Evolutionary conservation across 2,797 vertebrate genomes (phyloP).

Genomic region (Pangasius djambal): DNA sequence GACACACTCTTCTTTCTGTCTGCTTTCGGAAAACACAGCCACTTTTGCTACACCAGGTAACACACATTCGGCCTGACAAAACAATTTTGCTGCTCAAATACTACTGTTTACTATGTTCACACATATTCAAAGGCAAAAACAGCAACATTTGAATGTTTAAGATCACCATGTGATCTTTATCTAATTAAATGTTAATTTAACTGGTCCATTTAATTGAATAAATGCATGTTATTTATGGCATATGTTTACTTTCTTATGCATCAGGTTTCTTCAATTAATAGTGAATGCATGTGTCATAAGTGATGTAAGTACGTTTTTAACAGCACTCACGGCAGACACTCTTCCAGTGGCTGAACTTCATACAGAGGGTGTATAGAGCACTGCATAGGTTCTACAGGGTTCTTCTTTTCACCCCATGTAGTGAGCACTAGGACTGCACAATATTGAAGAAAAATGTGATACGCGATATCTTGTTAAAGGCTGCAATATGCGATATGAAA

Average conservation of each 20-base stretch:
- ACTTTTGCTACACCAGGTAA: neutral
- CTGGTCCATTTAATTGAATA: neutral
- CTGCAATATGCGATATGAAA: too few relatives aligned
- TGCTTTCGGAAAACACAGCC: constrained; percentile 8
- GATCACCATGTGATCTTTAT: neutral
- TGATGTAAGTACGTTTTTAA: too few relatives aligned
- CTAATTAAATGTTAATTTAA: neutral
- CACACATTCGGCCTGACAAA: neutral
- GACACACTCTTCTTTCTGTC: constrained; percentile 1
- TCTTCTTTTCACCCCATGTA: too few relatives aligned
- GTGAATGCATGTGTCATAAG: neutral
- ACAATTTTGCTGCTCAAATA: neutral
- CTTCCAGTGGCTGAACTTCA: too few relatives aligned
- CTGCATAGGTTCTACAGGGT: too few relatives aligned
- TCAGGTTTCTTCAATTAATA: neutral
- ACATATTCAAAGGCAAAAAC: too few relatives aligned
- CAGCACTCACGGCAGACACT: too few relatives aligned
- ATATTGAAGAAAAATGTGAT: too few relatives aligned
- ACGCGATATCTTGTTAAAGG: too few relatives aligned
- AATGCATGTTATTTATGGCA: neutral
- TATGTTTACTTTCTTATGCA: neutral
- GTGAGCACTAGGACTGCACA: too few relatives aligned
- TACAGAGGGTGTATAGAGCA: too few relatives aligned
- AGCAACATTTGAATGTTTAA: too few relatives aligned
- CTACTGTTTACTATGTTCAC: neutral